A percentile compares a stretch with the other conserved stretches of the same genome.
Evolutionary conservation across 2,888 invertebrate genomes (phyloP).

Genomic region (Agrochola macilenta): DNA sequence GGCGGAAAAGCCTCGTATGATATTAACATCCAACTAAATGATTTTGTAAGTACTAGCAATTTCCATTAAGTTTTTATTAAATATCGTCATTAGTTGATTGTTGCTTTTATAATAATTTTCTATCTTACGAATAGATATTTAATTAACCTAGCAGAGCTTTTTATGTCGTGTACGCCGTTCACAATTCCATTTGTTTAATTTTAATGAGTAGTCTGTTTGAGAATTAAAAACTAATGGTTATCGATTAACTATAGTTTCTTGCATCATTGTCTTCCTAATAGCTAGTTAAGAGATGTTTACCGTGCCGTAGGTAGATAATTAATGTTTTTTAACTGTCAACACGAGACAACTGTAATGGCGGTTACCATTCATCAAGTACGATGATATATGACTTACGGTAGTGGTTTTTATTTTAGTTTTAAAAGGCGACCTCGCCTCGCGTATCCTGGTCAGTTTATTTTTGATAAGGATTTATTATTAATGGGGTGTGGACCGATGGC

Average conservation of each 20-base stretch:
- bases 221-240: constrained; percentile 66
- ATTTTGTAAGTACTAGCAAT: not conserved
- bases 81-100: constrained; percentile 16
- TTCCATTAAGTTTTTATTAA: constrained; percentile 5
- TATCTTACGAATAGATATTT: constrained; percentile 34
- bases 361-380: constrained; percentile 71
- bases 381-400: constrained; percentile 68
- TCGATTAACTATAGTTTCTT: constrained; percentile 67
- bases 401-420: constrained; percentile 60
- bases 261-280: constrained; percentile 69
- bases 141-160: constrained; percentile 33
- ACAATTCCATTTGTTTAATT: constrained; percentile 65
- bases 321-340: constrained; percentile 78
- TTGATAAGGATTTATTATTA: constrained; percentile 54
- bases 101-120: constrained; percentile 31
- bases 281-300: constrained; percentile 72
- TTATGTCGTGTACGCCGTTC: constrained; percentile 24
- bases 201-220: constrained; percentile 64
- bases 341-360: constrained; percentile 72
- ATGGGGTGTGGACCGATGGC: constrained; percentile 26
- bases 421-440: constrained; percentile 43
- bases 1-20: not conserved
- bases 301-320: constrained; percentile 74
- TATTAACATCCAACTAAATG: not conserved
- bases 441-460: constrained; percentile 56